Percentiles rank a stretch among this genome's conserved stretches.
These are phyloP conservation scores for Scaptomyza montana DNA, from an alignment of 1,140 invertebrate species.

Conservation along the genomic window DNA sequence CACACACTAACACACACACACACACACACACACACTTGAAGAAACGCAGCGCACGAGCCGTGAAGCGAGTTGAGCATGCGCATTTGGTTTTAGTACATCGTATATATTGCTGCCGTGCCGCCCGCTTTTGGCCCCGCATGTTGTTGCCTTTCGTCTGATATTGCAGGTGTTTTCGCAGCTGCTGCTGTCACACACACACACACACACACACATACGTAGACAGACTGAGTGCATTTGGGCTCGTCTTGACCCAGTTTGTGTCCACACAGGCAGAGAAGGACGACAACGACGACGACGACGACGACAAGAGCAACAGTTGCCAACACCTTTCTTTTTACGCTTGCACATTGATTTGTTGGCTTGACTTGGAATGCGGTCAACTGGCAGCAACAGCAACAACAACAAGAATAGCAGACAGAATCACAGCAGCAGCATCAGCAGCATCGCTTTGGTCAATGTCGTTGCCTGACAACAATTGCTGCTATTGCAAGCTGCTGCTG, in stretches of 20 bases:
- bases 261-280: constrained; percentile 28
- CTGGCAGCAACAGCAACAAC: constrained; percentile 52
- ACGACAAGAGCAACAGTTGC: constrained; percentile 42
- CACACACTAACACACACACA: constrained; percentile 20
- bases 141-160: constrained; percentile 2
- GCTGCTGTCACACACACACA: constrained; percentile 31
- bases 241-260: constrained; percentile 69
- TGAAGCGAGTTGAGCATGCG: constrained; percentile 30
- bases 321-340: constrained; percentile 65
- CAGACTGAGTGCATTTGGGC: constrained; percentile 57
- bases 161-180: constrained; percentile 31
- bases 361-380: constrained; percentile 73
- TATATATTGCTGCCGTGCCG: constrained; percentile 11
- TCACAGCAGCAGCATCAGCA: constrained; percentile 37
- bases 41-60: constrained; percentile 53
- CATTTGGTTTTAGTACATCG: not conserved
- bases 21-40: constrained; percentile 15
- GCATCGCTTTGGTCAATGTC: constrained; percentile 66
- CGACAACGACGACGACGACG: constrained; percentile 50
- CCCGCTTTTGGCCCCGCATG: constrained; percentile 3
- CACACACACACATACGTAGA: constrained; percentile 30
- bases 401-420: constrained; percentile 24
- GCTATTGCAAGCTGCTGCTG: constrained; percentile 2
- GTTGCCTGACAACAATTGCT: constrained; percentile 11
- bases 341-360: constrained; percentile 74